Conservation (phyloP, 1,140 invertebrate genomes). For the Caerostris extrusa region DNA sequence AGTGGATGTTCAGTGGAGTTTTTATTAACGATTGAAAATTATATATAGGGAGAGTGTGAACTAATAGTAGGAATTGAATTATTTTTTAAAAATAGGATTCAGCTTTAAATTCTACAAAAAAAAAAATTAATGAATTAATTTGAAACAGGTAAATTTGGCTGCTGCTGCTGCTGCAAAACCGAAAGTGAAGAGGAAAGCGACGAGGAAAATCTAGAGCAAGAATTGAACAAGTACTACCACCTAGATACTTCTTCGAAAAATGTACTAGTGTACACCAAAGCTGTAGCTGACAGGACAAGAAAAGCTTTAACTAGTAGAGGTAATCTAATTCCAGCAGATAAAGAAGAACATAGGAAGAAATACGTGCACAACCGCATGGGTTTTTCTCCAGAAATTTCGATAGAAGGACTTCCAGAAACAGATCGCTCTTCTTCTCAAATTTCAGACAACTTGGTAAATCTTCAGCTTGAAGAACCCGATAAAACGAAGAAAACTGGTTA, state of each 20-base stretch:
- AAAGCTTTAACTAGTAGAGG: neutral
- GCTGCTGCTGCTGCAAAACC: neutral
- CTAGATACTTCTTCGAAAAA: neutral
- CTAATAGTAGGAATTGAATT: too few relatives aligned
- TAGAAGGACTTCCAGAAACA: too few relatives aligned
- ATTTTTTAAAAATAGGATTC: too few relatives aligned
- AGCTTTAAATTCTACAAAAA: too few relatives aligned
- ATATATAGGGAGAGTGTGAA: too few relatives aligned
- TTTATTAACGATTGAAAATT: too few relatives aligned
- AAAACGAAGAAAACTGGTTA: too few relatives aligned
- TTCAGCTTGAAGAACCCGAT: too few relatives aligned
- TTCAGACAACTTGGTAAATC: too few relatives aligned
- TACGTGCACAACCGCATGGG: neutral
- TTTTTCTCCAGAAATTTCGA: neutral
- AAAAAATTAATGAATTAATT: neutral
- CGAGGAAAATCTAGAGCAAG: neutral
- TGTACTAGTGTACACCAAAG: neutral
- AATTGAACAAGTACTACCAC: neutral
- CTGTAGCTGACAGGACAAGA: neutral
- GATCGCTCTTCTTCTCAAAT: too few relatives aligned
- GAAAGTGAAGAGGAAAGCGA: neutral
- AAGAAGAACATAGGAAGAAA: neutral
- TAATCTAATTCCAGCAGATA: neutral
- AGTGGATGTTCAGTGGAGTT: too few relatives aligned
- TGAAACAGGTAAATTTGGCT: neutral